Evolutionary conservation across 2,888 invertebrate species (phyloP).

Genomic region (Cremastobaeus sp.): DNA sequence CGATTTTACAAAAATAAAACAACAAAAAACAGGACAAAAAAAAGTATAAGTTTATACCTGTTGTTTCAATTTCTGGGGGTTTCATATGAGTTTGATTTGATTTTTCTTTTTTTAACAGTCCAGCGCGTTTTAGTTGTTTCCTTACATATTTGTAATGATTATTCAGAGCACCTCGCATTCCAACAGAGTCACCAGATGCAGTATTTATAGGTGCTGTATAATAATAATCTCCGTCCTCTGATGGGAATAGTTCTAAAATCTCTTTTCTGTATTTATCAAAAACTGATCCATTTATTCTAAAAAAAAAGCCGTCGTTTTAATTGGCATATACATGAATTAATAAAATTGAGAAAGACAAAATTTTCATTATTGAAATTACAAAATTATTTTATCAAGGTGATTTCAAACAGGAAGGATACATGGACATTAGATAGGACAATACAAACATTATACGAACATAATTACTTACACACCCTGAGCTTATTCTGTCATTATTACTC

Average conservation of each 20-base stretch:
- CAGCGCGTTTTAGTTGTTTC: conserved; percentile 4
- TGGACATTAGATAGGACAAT: too few species aligned
- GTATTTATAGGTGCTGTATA: neutral
- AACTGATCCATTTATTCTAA: neutral
- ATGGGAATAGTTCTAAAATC: neutral
- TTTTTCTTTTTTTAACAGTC: neutral
- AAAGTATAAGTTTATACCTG: neutral
- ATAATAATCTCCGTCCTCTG: neutral
- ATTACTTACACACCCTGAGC: too few species aligned
- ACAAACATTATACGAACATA: too few species aligned
- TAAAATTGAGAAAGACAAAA: too few species aligned
- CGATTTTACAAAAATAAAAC: too few species aligned
- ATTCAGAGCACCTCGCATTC: neutral
- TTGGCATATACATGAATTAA: too few species aligned
- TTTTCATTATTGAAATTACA: too few species aligned
- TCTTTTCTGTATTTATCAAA: neutral
- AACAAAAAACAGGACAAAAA: too few species aligned
- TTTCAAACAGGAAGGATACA: too few species aligned
- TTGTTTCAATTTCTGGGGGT: neutral
- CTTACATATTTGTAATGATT: conserved; percentile 7
- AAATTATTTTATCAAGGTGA: too few species aligned
- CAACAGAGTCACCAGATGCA: neutral
- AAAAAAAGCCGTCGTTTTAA: too few species aligned
- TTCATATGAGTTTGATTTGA: neutral
- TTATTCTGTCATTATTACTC: too few species aligned